Base-by-base conservation (phyloP, 2,113 vertebrate genomes). In the Psettodes erumei region DNA sequence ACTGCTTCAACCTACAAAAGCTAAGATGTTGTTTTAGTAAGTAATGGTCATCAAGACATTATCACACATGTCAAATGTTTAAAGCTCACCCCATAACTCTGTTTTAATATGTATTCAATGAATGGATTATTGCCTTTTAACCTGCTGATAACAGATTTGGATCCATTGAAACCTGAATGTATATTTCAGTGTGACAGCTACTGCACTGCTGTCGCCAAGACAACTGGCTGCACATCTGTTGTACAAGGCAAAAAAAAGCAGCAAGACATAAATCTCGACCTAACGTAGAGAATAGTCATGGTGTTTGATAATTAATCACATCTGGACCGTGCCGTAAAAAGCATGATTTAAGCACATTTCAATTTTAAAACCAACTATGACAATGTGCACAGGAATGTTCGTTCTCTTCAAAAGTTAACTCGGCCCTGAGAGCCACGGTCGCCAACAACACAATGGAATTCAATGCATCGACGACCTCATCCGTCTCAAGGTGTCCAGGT, bases 391-490 rank as follows among this genome's bases (percentile, higher is more conserved):
- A 69, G 35, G 40, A 71, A 67, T 64, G 54, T 74, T 73, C 18
- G 25, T 45, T 12, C 28, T 6, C 45, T 81, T 86, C 78, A 81
- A 53, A 88, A 66, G 83, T 78, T 68, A 80, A 71, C 69, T 38
- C 28, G 42, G 65, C 65, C 62, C 37, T 13, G 21, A 67, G 76
- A 84, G 80, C 66, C 61, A 38, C 28, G 9, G 59, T 75, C 74
- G 87, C 81, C 78, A 54, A 76, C 77, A 87, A 79, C 73, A 84
- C 87, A 90, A 83, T 56, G 89, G 86, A 93, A 92, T 93, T 90
- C 92, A 90, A 92, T 93, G 85, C 90, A 91, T 85, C 86, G 92
- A 93, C 66, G 67, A 56, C 63, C 87, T 83, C 83, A 90, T 90
- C 85, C 77, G 88, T 91, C 91, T 90, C 82, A 81, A 84, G 74